These are phyloP conservation scores for Pituophis catenifer DNA, from an alignment of 2,113 vertebrate genomes.

Conservation along the genomic window DNA sequence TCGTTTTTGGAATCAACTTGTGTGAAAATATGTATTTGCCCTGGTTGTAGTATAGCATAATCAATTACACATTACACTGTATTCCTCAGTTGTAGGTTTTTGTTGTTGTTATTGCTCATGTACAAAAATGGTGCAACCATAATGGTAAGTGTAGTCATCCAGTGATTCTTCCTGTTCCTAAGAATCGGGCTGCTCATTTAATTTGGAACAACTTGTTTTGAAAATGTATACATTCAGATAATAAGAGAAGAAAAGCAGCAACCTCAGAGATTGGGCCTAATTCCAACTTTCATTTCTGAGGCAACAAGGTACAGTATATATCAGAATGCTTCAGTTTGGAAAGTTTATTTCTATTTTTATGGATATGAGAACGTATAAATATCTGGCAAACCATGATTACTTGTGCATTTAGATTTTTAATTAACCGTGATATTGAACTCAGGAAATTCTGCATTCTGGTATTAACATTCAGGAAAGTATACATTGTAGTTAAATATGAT, in stretches of 20 bases:
- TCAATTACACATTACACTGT: slow-evolving; percentile 32
- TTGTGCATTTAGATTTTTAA: background rate
- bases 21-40: slow-evolving; percentile 20
- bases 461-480: background rate
- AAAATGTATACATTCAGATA: background rate
- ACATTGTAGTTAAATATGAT: background rate
- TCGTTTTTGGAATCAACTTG: slow-evolving; percentile 50
- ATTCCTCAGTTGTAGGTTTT: background rate
- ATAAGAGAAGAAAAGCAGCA: background rate
- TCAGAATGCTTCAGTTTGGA: background rate
- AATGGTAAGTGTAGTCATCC: background rate
- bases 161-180: background rate
- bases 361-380: background rate
- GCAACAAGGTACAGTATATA: background rate
- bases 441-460: background rate
- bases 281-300: background rate
- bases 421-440: background rate
- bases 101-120: background rate
- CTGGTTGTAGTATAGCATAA: slow-evolving; percentile 1
- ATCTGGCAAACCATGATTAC: background rate
- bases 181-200: background rate
- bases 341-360: background rate
- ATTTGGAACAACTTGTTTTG: background rate
- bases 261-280: background rate
- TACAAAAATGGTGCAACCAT: background rate